Evolutionary conservation across 2,888 invertebrate genomes (phyloP).

Genomic region (Sturmia bella): DNA sequence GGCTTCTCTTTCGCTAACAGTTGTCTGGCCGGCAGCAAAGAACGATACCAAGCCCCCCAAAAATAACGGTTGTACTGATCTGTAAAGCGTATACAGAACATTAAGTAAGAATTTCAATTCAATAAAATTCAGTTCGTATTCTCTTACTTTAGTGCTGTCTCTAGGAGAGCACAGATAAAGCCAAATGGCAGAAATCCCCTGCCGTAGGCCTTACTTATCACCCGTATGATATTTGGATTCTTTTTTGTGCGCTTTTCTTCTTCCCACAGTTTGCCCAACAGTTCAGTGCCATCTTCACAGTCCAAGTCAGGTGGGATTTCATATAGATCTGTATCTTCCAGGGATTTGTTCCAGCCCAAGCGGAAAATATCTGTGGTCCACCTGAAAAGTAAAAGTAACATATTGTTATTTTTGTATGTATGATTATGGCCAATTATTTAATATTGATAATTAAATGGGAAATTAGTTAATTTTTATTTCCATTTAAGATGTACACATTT

Average conservation of each 20-base stretch:
- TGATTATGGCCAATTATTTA: too few relatives aligned
- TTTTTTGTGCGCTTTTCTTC: constrained; percentile 77
- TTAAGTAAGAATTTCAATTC: too few relatives aligned
- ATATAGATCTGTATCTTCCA: constrained; percentile 84
- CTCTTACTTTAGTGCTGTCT: constrained; percentile 78
- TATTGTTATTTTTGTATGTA: not conserved
- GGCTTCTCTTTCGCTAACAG: constrained; percentile 83
- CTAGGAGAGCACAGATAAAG: constrained; percentile 76
- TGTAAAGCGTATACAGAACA: constrained; percentile 75
- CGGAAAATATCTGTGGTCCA: constrained; percentile 83
- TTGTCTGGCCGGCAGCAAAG: constrained; percentile 83
- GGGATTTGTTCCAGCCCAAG: constrained; percentile 82
- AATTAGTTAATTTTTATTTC: too few relatives aligned
- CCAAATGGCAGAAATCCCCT: constrained; percentile 77
- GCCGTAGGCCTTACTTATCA: constrained; percentile 82
- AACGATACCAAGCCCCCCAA: constrained; percentile 86
- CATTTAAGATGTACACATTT: too few relatives aligned
- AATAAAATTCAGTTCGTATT: not conserved
- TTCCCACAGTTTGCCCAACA: constrained; percentile 81
- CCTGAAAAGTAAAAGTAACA: constrained; percentile 72
- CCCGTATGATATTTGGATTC: constrained; percentile 82
- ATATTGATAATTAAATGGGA: too few relatives aligned
- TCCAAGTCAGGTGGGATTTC: constrained; percentile 83
- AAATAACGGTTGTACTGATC: constrained; percentile 86
- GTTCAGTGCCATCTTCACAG: constrained; percentile 82